Evolutionary conservation across 1,140 invertebrate species (phyloP), one percentile per base, ranked within the genome.

Genomic region (Drosophila santomea): DNA sequence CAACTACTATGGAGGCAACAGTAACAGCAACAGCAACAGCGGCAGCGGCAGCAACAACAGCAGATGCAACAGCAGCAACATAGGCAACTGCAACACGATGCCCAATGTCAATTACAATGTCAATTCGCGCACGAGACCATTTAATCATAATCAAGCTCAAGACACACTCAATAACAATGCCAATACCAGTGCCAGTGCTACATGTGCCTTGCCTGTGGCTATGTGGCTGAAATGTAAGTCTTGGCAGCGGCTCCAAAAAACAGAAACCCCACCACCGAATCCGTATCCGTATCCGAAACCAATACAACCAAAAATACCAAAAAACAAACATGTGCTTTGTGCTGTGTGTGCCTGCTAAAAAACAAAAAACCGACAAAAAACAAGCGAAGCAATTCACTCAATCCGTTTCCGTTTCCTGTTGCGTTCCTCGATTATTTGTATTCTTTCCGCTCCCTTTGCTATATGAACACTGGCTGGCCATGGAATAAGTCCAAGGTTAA

Each of bases 221-320:
- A 74, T 85, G 80, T 91, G 91, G 90, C 88, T 89, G 66, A 91
- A 91, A 91, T 89, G 90, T 91, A 91, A 91, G 90, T 91, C 85
- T 91, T 89, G 79, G 90, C 80, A 80, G 86, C 80, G 75, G 85
- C 82, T 72, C 66, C 76, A 23, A 39, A 63, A 54, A 66, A 55
- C 73, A 32, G 23, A 55, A 35, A 35, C 56, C 61, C 54, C 54
- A 38, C 20, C 17, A 17, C 57, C 58, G 32, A 57, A 59, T 35
- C 28, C 55, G 25, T 17, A 64, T 51, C 62, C 47, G 41, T 44
- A 57, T 44, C 61, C 57, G 20, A 32, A 50, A 25, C 45, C 25
- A 15, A 47, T n/a, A 15, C 47, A 43, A 20, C 35, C 47, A 56
- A 23, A 15, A n/a, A 51, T 17, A 32, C 25, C 25, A 25, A 15